Conservation (phyloP, 2,113 vertebrate species). For the Zeus faber region DNA sequence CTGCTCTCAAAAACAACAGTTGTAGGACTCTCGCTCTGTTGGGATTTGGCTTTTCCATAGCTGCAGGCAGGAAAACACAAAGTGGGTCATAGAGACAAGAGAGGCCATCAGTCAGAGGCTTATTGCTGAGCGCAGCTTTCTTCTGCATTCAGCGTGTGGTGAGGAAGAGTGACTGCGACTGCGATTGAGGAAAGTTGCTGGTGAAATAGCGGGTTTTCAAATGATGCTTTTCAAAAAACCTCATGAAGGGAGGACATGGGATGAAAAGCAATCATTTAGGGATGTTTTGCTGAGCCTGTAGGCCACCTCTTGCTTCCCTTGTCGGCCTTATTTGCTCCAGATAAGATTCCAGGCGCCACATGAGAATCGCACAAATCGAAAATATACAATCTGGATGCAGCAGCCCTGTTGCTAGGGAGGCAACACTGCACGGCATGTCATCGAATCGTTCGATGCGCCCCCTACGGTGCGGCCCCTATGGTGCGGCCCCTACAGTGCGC, state of each 20-base stretch:
- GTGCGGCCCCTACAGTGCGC: no score
- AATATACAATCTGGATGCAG: no score
- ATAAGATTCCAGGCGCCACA: slow-evolving; percentile 12
- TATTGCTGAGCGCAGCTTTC: neutral
- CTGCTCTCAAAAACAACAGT: slow-evolving; percentile 30
- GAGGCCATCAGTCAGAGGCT: neutral
- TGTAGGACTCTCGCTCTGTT: neutral
- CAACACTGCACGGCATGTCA: no score
- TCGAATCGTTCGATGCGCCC: no score
- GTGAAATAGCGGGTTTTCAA: neutral
- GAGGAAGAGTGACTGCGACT: neutral
- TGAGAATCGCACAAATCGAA: no score
- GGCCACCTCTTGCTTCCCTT: neutral
- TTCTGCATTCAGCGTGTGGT: neutral
- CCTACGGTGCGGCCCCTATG: no score
- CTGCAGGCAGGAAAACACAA: slow-evolving; percentile 9
- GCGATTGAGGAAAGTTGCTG: neutral
- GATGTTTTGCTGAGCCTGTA: neutral
- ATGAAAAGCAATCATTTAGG: no score
- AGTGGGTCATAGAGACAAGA: slow-evolving; percentile 26
- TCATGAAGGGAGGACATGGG: neutral
- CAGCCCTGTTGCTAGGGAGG: no score
- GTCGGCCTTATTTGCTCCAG: neutral
- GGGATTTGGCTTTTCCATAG: slow-evolving; percentile 1
- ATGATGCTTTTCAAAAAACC: neutral